These are phyloP conservation scores for Psittacara wagleri DNA, from an alignment of 2,113 vertebrate genomes.

Conservation along the genomic window DNA sequence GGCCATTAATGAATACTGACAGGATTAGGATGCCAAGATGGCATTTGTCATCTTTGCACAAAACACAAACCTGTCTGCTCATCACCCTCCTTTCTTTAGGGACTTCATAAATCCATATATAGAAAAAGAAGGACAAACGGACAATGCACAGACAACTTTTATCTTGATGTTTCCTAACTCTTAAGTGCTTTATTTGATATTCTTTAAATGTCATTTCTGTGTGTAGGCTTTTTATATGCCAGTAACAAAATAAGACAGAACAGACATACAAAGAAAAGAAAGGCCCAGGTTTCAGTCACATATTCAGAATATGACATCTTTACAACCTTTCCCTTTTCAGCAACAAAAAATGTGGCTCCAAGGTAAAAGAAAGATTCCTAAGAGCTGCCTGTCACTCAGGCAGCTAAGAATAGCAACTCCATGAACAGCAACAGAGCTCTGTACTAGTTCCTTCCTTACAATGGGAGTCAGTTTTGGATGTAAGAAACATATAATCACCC, in stretches of 20 bases:
- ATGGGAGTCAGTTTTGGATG: background rate
- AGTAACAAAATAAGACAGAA: background rate
- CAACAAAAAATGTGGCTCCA: background rate
- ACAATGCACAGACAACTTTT: background rate
- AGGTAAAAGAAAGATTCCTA: background rate
- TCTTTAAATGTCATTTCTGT: background rate
- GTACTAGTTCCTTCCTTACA: background rate
- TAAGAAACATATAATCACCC: background rate
- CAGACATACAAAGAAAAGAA: background rate
- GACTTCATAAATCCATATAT: background rate
- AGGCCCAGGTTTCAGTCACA: background rate
- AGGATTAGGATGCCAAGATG: background rate
- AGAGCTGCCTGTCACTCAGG: background rate
- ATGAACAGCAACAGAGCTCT: background rate
- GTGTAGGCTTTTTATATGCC: background rate
- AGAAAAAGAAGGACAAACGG: background rate
- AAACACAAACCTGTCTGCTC: background rate
- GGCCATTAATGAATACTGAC: background rate
- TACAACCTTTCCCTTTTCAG: background rate
- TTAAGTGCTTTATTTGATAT: background rate
- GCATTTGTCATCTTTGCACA: background rate
- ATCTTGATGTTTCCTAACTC: background rate
- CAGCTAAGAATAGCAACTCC: background rate
- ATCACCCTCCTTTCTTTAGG: background rate
- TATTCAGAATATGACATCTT: background rate